Evolutionary conservation across 2,888 invertebrate genomes (phyloP).

Genomic region (Plagodis pulveraria): DNA sequence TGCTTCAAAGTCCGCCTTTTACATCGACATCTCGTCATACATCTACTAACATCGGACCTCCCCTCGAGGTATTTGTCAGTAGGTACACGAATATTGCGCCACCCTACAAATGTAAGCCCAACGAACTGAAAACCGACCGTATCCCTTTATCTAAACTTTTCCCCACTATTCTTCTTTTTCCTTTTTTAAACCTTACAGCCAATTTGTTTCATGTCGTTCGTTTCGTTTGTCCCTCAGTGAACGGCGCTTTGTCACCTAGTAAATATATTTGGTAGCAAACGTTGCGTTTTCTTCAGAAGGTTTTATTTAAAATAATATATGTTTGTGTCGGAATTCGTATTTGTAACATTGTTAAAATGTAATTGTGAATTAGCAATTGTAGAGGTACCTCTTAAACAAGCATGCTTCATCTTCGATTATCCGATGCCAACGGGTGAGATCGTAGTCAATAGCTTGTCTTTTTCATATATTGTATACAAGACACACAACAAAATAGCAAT

Average conservation of each 20-base stretch:
- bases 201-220: slow-evolving; percentile 40
- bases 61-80: neutral
- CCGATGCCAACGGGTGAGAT: too few species aligned
- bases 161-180: slow-evolving; percentile 23
- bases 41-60: too few species aligned
- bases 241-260: slow-evolving; percentile 25
- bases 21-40: too few species aligned
- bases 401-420: too few species aligned
- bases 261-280: slow-evolving; percentile 16
- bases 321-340: too few species aligned
- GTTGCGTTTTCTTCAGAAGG: slow-evolving; percentile 4
- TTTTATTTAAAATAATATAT: neutral
- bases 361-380: too few species aligned
- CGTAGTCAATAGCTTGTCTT: too few species aligned
- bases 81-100: slow-evolving; percentile 10
- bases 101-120: slow-evolving; percentile 25
- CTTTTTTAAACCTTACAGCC: slow-evolving; percentile 34
- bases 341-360: too few species aligned
- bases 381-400: too few species aligned
- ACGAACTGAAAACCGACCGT: slow-evolving; percentile 20
- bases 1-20: too few species aligned
- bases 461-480: too few species aligned
- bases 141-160: slow-evolving; percentile 27
- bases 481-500: too few species aligned
- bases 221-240: slow-evolving; percentile 27